A percentile compares a stretch with the other conserved stretches of the same genome.
These are phyloP conservation scores for Phymastichus coffea DNA, from an alignment of 1,140 invertebrate species.

Conservation along the genomic window DNA sequence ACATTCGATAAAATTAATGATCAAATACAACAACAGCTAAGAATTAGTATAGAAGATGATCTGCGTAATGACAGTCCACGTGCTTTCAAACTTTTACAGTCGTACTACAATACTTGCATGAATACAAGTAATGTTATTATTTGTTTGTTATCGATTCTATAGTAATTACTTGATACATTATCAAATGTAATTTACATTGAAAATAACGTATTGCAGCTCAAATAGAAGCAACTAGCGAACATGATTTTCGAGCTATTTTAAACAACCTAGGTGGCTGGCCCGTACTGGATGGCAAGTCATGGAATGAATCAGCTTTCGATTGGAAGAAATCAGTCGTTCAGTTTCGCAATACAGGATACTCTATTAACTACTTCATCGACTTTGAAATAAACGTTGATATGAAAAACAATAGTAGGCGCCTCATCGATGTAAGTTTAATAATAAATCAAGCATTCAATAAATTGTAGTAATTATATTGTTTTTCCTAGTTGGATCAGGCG, in stretches of 20 bases:
- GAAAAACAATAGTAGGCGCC: conserved; percentile 79
- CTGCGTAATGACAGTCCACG: conserved; percentile 65
- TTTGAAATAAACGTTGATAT: conserved; percentile 84
- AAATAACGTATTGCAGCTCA: not conserved
- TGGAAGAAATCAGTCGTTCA: conserved; percentile 81
- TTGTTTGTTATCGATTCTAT: not conserved
- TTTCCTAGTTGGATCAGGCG: conserved; percentile 81
- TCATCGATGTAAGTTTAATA: conserved; percentile 75
- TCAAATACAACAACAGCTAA: conserved; percentile 75
- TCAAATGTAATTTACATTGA: not conserved
- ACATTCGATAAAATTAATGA: conserved; percentile 80
- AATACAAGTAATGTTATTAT: conserved; percentile 72
- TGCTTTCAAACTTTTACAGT: conserved; percentile 74
- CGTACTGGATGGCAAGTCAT: conserved; percentile 72
- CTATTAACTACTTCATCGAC: conserved; percentile 87
- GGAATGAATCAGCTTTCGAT: conserved; percentile 70
- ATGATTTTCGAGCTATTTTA: conserved; percentile 56
- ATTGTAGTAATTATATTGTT: not conserved
- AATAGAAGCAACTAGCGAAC: conserved; percentile 12
- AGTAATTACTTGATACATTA: not conserved
- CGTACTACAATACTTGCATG: conserved; percentile 81
- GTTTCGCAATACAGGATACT: conserved; percentile 76
- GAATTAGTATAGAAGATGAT: conserved; percentile 72
- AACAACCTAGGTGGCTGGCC: conserved; percentile 85
- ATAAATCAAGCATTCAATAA: too few species aligned